Evolutionary conservation across 2,797 vertebrate genomes (phyloP).

Genomic region (Pampus argenteus): DNA sequence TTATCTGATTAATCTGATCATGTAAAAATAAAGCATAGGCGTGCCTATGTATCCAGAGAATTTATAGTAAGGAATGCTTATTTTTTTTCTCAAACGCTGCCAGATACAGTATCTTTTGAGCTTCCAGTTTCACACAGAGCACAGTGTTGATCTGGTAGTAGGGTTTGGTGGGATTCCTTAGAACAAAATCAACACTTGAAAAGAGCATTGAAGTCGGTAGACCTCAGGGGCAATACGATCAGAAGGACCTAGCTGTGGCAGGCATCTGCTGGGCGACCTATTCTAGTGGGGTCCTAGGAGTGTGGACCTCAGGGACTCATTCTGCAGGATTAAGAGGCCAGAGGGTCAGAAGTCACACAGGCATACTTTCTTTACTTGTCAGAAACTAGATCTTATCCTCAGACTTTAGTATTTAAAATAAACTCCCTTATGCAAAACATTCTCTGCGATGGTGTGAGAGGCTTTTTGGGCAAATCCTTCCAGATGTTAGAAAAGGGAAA

Average conservation of each 20-base stretch:
- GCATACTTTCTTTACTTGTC: conserved; percentile 42
- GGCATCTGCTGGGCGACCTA: conserved; percentile 68
- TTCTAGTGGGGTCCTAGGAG: conserved; percentile 45
- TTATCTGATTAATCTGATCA: conserved; percentile 41
- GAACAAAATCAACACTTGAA: conserved; percentile 48
- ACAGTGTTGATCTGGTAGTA: conserved; percentile 28
- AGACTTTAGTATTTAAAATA: conserved; percentile 58
- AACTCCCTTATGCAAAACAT: conserved; percentile 35
- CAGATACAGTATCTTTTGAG: conserved; percentile 13
- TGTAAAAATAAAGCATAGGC: conserved; percentile 36
- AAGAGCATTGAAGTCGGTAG: conserved; percentile 25
- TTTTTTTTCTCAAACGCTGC: conserved; percentile 46
- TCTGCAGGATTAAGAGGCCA: conserved; percentile 55
- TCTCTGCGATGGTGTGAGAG: conserved; percentile 24
- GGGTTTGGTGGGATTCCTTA: conserved; percentile 30
- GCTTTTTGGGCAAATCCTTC: conserved; percentile 40
- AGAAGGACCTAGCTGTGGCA: conserved; percentile 38
- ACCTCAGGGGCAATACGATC: conserved; percentile 48
- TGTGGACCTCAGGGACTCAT: conserved; percentile 56
- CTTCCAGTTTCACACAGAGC: conserved; percentile 44
- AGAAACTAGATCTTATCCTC: conserved; percentile 34
- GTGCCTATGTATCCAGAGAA: conserved; percentile 23
- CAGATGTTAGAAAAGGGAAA: conserved; percentile 56
- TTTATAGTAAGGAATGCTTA: conserved; percentile 38
- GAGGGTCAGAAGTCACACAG: conserved; percentile 51